A percentile compares a stretch with the other conserved stretches of the same genome.
Conservation (phyloP, 2,888 invertebrate species). For the Acrobasis repandana region DNA sequence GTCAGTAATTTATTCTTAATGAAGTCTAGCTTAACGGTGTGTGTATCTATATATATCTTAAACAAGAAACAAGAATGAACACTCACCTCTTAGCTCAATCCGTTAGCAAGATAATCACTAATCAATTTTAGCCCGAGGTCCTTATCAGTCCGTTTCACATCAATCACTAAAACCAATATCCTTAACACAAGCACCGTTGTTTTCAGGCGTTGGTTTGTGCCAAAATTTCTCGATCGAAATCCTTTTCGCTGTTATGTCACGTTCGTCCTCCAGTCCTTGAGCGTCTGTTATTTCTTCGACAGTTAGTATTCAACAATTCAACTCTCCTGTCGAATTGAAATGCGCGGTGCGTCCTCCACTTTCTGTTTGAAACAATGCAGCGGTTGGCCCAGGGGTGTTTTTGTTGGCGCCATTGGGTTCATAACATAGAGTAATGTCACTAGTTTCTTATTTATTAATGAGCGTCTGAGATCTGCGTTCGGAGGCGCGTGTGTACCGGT, state of each 20-base stretch:
- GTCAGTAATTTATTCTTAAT: neutral
- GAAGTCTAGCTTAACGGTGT: constrained; percentile 12
- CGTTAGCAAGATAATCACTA: constrained; percentile 43
- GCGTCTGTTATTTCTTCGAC: constrained; percentile 58
- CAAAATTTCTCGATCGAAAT: constrained; percentile 69
- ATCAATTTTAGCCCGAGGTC: constrained; percentile 44
- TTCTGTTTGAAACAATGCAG: constrained; percentile 75
- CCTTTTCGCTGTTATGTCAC: constrained; percentile 57
- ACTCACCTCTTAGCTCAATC: constrained; percentile 59
- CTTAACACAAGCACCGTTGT: constrained; percentile 52
- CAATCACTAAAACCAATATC: constrained; percentile 46
- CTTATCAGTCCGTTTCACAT: constrained; percentile 54
- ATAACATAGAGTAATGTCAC: constrained; percentile 44
- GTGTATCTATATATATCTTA: no score
- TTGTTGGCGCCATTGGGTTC: constrained; percentile 47
- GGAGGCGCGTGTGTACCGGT: constrained; percentile 66
- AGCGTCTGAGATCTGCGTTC: constrained; percentile 57
- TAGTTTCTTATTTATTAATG: constrained; percentile 47
- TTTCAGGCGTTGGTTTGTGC: constrained; percentile 55
- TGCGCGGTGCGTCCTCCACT: constrained; percentile 69
- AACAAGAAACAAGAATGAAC: constrained; percentile 10
- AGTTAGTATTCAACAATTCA: constrained; percentile 60
- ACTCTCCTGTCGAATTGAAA: constrained; percentile 76
- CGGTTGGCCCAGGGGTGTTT: constrained; percentile 65
- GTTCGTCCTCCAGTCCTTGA: constrained; percentile 62